These are phyloP conservation scores for Aeoliscus strigatus DNA, from an alignment of 2,797 vertebrate genomes.

Conservation along the genomic window DNA sequence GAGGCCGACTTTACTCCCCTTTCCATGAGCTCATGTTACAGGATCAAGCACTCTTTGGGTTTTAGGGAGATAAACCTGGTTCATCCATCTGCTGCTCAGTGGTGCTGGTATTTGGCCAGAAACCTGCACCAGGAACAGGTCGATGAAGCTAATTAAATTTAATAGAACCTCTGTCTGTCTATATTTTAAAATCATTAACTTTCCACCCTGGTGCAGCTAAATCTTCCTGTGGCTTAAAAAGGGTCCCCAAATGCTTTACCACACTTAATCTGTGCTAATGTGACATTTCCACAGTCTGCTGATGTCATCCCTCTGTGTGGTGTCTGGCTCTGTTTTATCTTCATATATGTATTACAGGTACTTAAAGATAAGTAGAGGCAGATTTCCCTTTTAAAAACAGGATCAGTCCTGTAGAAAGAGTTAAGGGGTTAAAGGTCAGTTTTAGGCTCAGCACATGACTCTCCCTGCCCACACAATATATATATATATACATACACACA, in stretches of 20 bases:
- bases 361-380: conserved; percentile 13
- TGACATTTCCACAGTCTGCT: no score
- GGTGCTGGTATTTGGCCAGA: neutral
- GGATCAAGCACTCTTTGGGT: conserved; percentile 7
- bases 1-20: neutral
- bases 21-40: conserved; percentile 13
- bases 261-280: no score
- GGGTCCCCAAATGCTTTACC: neutral
- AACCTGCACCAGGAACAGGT: neutral
- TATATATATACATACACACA: conserved; percentile 13
- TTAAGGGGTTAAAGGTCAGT: conserved; percentile 28
- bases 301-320: no score
- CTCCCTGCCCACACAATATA: no score
- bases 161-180: no score
- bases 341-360: neutral
- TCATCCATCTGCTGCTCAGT: conserved; percentile 1
- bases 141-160: neutral
- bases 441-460: conserved; percentile 28
- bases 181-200: no score
- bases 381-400: conserved; percentile 36
- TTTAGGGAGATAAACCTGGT: conserved; percentile 5
- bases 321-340: conserved; percentile 7
- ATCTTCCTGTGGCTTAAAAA: no score
- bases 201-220: neutral
- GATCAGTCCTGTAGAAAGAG: conserved; percentile 21